These are phyloP conservation scores for Epinotia demarniana DNA, from an alignment of 2,888 invertebrate species.

Conservation along the genomic window DNA sequence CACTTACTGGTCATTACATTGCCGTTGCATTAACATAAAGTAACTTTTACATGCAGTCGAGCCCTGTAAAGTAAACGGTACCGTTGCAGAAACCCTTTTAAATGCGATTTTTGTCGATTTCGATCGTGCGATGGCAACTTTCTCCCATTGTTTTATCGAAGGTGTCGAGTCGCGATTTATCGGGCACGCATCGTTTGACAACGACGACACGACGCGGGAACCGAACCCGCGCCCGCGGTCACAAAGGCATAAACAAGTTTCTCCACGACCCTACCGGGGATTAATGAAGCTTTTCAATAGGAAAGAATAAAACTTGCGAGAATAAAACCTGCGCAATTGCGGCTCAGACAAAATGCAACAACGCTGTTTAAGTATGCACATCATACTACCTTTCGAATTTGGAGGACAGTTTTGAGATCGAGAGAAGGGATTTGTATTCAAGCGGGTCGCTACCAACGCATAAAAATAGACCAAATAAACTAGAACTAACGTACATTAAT, in stretches of 20 bases:
- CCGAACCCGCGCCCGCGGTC: constrained; percentile 63
- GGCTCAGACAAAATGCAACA: background rate
- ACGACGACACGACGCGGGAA: constrained; percentile 70
- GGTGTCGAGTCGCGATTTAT: constrained; percentile 78
- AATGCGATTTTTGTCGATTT: constrained; percentile 43
- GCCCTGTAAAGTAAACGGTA: constrained; percentile 38
- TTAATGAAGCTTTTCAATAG: constrained; percentile 39
- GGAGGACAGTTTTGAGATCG: constrained; percentile 2
- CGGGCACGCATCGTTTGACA: constrained; percentile 70
- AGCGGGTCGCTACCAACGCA: constrained; percentile 26
- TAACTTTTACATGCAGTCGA: constrained; percentile 24
- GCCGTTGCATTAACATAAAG: constrained; percentile 37
- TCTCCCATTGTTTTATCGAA: constrained; percentile 75
- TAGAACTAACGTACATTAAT: constrained; percentile 17
- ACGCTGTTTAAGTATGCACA: background rate
- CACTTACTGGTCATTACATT: constrained; percentile 17
- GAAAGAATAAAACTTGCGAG: constrained; percentile 40
- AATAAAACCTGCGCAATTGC: constrained; percentile 22
- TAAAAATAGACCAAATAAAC: constrained; percentile 34
- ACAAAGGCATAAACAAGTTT: constrained; percentile 66
- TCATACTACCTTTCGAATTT: background rate
- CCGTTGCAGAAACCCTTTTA: constrained; percentile 40
- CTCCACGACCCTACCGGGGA: constrained; percentile 54
- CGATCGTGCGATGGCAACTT: constrained; percentile 65
- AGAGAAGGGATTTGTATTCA: constrained; percentile 31